Percentiles rank a stretch among this genome's conserved stretches.
Conservation (phyloP, 2,797 vertebrate species). For the Neoniphon sammara region DNA sequence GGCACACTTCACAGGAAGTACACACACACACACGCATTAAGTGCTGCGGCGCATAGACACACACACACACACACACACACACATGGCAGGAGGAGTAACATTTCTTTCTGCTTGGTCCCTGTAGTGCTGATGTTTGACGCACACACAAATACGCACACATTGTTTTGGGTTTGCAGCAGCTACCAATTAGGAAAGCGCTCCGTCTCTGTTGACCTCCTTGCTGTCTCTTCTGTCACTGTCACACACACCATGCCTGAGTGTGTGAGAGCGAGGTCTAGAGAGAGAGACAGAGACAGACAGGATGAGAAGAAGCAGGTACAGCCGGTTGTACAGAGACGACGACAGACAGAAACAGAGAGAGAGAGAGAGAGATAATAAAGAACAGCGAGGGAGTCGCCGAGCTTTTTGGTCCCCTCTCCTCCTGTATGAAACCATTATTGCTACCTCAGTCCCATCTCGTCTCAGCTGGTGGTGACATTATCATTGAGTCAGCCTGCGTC, state of each 20-base stretch:
- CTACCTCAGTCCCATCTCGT: constrained; percentile 25
- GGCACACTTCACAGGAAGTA: constrained; percentile 64
- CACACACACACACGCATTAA: neutral
- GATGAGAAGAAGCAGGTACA: constrained; percentile 48
- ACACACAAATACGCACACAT: neutral
- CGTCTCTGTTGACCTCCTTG: neutral
- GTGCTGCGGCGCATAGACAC: neutral
- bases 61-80: neutral
- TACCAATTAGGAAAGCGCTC: neutral
- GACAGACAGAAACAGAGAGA: neutral
- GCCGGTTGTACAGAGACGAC: constrained; percentile 31
- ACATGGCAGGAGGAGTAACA: constrained; percentile 11
- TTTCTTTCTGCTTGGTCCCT: neutral
- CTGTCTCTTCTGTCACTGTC: constrained; percentile 1
- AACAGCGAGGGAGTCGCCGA: constrained; percentile 8
- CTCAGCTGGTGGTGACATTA: constrained; percentile 62
- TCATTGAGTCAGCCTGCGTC: constrained; percentile 48
- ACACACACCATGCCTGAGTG: neutral
- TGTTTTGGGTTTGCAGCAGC: neutral
- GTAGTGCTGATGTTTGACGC: constrained; percentile 16
- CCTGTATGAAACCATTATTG: constrained; percentile 41
- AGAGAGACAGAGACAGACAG: neutral
- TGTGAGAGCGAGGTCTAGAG: neutral
- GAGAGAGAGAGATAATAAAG: constrained; percentile 14
- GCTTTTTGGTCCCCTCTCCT: neutral